phyloP scores from a whole-genome alignment of 2,797 vertebrate genomes.

The Thalassophryne amazonica region DNA sequence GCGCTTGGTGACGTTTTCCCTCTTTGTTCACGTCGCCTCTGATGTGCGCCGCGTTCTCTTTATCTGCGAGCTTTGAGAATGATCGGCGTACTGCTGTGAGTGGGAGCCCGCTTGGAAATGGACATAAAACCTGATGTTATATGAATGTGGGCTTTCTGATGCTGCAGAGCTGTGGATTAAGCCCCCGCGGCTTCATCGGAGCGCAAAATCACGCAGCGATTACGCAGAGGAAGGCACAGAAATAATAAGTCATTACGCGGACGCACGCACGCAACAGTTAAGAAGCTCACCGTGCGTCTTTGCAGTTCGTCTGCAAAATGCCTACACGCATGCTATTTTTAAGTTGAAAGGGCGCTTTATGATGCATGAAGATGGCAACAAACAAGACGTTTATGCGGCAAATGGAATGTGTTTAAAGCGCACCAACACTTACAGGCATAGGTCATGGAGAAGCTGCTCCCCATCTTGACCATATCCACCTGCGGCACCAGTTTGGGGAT shows the following conservation, averaged over 20 bases:
- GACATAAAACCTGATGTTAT: slow-evolving; percentile 12
- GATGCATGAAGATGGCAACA: background rate
- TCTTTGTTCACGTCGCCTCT: slow-evolving; percentile 23
- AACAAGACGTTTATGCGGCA: background rate
- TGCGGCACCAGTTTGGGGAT: slow-evolving; percentile 98
- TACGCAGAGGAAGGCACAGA: slow-evolving; percentile 9
- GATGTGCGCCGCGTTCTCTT: slow-evolving; percentile 24
- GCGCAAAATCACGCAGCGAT: slow-evolving; percentile 38
- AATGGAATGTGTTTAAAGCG: background rate
- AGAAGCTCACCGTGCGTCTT: slow-evolving; percentile 5
- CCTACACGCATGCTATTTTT: background rate
- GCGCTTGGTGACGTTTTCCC: slow-evolving; percentile 18
- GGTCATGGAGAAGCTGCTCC: slow-evolving; percentile 99
- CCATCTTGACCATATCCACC: slow-evolving; percentile 98
- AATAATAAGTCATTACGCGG: slow-evolving; percentile 12
- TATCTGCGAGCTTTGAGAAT: slow-evolving; percentile 5
- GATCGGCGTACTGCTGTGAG: slow-evolving; percentile 8
- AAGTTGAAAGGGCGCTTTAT: slow-evolving; percentile 27
- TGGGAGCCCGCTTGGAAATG: slow-evolving; percentile 4
- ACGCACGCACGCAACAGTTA: slow-evolving; percentile 62
- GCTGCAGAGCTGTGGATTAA: slow-evolving; percentile 29
- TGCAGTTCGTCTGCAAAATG: background rate
- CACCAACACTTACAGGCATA: slow-evolving; percentile 91
- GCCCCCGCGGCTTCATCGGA: slow-evolving; percentile 18
- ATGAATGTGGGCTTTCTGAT: slow-evolving; percentile 5